Conservation (phyloP, 2,113 vertebrate genomes). For the Eolophus roseicapilla region DNA sequence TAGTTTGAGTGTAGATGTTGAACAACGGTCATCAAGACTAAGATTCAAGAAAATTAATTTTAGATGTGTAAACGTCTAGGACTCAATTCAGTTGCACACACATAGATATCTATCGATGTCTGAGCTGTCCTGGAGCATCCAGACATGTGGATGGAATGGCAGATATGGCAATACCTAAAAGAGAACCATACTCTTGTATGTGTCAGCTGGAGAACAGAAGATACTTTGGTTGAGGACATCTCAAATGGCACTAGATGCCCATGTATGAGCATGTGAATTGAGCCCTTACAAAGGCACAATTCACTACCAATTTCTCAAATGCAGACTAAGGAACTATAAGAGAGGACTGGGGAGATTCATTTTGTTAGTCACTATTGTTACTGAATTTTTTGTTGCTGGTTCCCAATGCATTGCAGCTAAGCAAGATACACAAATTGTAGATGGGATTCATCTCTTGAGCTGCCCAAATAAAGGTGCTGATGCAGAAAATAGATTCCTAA, state of each 20-base stretch:
- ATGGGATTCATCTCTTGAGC: not conserved
- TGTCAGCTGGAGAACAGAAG: not conserved
- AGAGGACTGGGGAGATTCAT: not conserved
- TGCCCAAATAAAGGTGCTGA: not conserved
- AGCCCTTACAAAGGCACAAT: not conserved
- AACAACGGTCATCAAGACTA: not conserved
- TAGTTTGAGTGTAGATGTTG: not conserved
- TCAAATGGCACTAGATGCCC: not conserved
- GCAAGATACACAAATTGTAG: not conserved
- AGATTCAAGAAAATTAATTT: not conserved
- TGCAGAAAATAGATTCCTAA: not conserved
- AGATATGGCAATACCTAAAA: not conserved
- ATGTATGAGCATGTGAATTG: not conserved
- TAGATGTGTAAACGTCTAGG: not conserved
- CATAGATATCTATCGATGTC: not conserved
- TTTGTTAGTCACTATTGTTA: not conserved
- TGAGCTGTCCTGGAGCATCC: not conserved
- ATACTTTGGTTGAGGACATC: not conserved
- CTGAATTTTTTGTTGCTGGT: not conserved
- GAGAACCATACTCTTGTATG: not conserved
- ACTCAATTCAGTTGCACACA: not conserved
- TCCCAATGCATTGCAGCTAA: not conserved
- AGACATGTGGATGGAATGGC: not conserved
- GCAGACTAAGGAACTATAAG: not conserved
- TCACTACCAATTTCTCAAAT: not conserved